Base-by-base conservation (phyloP, 1,140 invertebrate species). In the Trissolcus basalis region DNA sequence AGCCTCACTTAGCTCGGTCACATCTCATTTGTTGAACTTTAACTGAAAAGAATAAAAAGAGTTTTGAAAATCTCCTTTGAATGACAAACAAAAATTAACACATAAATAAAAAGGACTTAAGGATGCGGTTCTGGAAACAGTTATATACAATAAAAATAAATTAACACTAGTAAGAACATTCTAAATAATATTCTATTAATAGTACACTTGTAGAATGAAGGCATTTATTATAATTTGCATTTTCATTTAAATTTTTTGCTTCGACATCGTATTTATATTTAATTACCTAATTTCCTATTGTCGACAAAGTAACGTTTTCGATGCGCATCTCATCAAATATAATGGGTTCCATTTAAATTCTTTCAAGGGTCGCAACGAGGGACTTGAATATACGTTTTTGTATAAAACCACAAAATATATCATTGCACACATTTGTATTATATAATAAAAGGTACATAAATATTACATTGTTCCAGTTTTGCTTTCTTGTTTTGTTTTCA, bases 171-270 rank as follows among this genome's bases (percentile, higher is more conserved):
- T 49, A 77, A 71, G 51, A 77, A 77, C 74, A 71, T 71, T 77
- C 74, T 77, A 72, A 77, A 77, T 71, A 77, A 71, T 70, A 71
- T 77, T 77, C 68, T 77, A 77, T 77, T 77, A 77, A 77, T 77
- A 63, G 63, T 77, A 77, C 67, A 71, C 56, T 71, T 77, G 74
- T 71, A 71, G 60, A 77, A 77, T 77, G 67, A 77, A 77, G 74
- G 74, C 68, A 71, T 77, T 77, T 68, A 77, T 72, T 71, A 77
- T 72, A 72, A 77, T 77, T 77, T 77, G 74, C 63, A 77, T 72
- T 71, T 71, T 71, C 61, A 58, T 68, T 70, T 77, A 56, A 76
- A 77, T 71, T 77, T 77, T 9, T 68, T 69, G 59, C 73, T 77
- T 68, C 68, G 74, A 70, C 74, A 71, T 77, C 60, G 56, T 70